These are phyloP conservation scores for Micrasema minimum DNA, from an alignment of 1,140 invertebrate species.

Conservation along the genomic window DNA sequence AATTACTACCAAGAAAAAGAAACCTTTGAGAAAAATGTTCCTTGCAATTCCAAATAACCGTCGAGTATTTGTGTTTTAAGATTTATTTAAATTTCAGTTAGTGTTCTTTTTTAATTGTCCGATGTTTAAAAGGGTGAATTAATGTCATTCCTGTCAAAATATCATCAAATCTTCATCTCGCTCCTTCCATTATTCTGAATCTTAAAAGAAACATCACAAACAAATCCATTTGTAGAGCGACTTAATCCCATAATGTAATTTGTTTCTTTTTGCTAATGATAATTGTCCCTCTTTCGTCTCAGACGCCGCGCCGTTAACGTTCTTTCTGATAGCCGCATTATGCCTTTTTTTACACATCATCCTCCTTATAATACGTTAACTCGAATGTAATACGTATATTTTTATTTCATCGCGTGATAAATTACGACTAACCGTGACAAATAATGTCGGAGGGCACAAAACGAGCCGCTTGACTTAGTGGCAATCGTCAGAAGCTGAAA, in stretches of 20 bases:
- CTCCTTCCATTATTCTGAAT: not conserved
- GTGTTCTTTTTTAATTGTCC: too few species aligned
- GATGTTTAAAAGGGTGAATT: not conserved
- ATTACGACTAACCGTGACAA: slow-evolving; percentile 39
- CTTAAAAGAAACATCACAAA: slow-evolving; percentile 18
- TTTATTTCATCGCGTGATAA: slow-evolving; percentile 42
- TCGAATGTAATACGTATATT: slow-evolving; percentile 35
- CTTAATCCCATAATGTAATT: slow-evolving; percentile 20
- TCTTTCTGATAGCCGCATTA: slow-evolving; percentile 33
- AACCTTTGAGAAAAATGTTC: too few species aligned
- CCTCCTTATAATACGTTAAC: slow-evolving; percentile 28
- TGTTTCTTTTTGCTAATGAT: slow-evolving; percentile 35
- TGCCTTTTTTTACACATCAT: slow-evolving; percentile 23
- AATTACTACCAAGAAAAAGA: too few species aligned
- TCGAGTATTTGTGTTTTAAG: too few species aligned
- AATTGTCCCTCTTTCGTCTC: slow-evolving; percentile 19
- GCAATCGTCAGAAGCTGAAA: slow-evolving; percentile 27
- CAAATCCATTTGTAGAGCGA: slow-evolving; percentile 27
- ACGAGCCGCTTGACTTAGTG: slow-evolving; percentile 34
- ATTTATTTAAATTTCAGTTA: too few species aligned
- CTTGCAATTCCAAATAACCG: too few species aligned
- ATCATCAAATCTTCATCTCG: slow-evolving; percentile 17
- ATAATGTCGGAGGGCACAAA: slow-evolving; percentile 38
- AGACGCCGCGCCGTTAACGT: slow-evolving; percentile 19
- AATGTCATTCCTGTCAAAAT: slow-evolving; percentile 9